Evolutionary conservation across 2,113 vertebrate species (phyloP).

Genomic region (Lycaon pictus): DNA sequence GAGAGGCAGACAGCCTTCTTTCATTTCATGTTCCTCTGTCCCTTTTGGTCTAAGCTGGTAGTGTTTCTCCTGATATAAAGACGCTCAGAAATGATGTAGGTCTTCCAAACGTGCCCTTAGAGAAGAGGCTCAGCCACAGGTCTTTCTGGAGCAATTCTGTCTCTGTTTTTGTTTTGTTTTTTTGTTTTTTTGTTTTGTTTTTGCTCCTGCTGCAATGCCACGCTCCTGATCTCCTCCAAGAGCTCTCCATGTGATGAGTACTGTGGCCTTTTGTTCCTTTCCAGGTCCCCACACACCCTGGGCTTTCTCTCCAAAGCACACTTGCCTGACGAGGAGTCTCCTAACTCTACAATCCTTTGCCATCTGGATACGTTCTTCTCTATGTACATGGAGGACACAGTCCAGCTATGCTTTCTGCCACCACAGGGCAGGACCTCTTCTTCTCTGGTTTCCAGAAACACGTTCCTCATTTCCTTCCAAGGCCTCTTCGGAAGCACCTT

Average conservation of each 20-base stretch:
- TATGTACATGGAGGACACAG: rapidly evolving
- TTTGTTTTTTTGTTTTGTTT: no score
- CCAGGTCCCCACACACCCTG: no score
- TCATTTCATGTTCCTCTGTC: background rate
- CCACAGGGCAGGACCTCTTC: background rate
- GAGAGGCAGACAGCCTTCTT: background rate
- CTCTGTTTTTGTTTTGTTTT: background rate
- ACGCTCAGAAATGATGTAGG: background rate
- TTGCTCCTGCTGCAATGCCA: background rate
- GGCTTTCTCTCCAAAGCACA: background rate
- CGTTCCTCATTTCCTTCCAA: background rate
- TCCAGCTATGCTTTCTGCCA: background rate
- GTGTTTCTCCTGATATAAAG: background rate
- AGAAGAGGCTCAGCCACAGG: background rate
- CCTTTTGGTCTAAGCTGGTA: background rate
- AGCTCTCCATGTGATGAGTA: background rate
- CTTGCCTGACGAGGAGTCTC: rapidly evolving
- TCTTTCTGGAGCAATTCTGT: background rate
- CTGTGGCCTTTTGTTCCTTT: background rate
- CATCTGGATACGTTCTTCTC: background rate
- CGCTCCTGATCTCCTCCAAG: background rate
- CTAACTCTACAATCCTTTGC: no score
- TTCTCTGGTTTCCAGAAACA: background rate
- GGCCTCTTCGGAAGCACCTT: background rate
- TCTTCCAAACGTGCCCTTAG: rapidly evolving